These are phyloP conservation scores for Mellivora capensis DNA, from an alignment of 2,113 vertebrate genomes.

Conservation along the genomic window DNA sequence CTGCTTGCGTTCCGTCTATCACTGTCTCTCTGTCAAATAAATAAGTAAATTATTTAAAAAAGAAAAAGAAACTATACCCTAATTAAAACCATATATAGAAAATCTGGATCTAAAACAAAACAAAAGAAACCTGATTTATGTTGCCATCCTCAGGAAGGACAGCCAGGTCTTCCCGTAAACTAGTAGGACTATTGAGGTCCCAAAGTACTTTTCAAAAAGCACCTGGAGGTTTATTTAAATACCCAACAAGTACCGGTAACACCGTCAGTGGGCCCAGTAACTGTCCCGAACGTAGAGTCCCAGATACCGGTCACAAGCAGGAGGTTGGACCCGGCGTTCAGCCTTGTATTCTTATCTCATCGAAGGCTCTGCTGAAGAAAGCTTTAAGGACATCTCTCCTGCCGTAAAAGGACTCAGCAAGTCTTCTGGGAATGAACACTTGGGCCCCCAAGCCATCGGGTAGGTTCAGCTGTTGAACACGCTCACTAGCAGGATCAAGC, in stretches of 20 bases:
- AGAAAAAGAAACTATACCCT: too few relatives aligned
- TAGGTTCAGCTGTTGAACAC: too few relatives aligned
- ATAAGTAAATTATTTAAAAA: too few relatives aligned
- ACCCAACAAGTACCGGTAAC: too few relatives aligned
- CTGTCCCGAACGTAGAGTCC: background rate
- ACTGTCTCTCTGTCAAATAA: too few relatives aligned
- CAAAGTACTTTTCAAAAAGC: background rate
- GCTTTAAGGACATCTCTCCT: background rate
- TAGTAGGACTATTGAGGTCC: background rate
- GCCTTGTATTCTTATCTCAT: too few relatives aligned
- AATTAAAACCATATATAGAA: too few relatives aligned
- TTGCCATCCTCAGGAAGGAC: background rate
- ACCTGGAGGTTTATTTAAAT: background rate
- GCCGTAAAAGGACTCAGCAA: background rate
- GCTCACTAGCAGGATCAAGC: too few relatives aligned
- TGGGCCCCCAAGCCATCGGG: background rate
- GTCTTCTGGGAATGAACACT: background rate
- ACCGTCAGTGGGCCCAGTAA: too few relatives aligned
- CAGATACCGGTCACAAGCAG: background rate
- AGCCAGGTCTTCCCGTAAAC: background rate
- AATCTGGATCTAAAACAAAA: background rate
- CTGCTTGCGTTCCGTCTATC: too few relatives aligned
- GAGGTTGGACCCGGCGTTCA: background rate
- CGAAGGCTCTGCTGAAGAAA: too few relatives aligned
- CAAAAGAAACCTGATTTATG: background rate